Evolutionary conservation across 2,888 invertebrate species (phyloP).

Genomic region (Camponotus fellah): DNA sequence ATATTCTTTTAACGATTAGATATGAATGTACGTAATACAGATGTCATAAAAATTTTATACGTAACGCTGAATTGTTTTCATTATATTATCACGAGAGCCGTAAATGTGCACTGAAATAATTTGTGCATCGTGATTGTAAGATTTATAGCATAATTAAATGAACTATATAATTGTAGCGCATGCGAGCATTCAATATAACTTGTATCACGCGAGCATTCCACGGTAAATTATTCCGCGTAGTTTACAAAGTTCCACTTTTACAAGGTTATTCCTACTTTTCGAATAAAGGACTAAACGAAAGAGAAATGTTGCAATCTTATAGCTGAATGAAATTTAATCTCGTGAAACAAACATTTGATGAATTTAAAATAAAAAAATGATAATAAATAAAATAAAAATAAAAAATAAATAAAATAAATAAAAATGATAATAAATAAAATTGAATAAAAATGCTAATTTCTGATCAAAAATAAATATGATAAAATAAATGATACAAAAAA

Average conservation of each 20-base stretch:
- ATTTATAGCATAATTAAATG: slow-evolving; percentile 44
- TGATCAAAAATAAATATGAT: neutral
- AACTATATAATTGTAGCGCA: slow-evolving; percentile 38
- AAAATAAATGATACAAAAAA: neutral
- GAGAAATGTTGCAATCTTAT: neutral
- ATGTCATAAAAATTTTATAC: slow-evolving; percentile 18
- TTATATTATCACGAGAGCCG: slow-evolving; percentile 12
- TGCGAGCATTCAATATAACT: slow-evolving; percentile 31
- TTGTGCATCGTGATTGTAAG: slow-evolving; percentile 46
- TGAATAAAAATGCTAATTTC: neutral
- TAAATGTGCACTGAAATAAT: slow-evolving; percentile 45
- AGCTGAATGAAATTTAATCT: neutral
- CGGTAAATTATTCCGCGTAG: slow-evolving; percentile 3
- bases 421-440: too few species aligned
- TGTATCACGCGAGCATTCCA: slow-evolving; percentile 44
- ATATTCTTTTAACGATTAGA: neutral
- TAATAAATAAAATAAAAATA: too few species aligned
- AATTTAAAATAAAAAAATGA: neutral
- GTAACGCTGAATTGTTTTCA: slow-evolving; percentile 9
- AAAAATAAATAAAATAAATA: too few species aligned
- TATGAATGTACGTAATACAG: slow-evolving; percentile 18
- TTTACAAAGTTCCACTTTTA: slow-evolving; percentile 3
- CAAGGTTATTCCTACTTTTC: slow-evolving; percentile 15
- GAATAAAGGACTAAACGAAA: neutral
- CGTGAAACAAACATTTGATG: neutral